These are phyloP conservation scores for Channa argus DNA, from an alignment of 2,113 vertebrate species.

Conservation along the genomic window DNA sequence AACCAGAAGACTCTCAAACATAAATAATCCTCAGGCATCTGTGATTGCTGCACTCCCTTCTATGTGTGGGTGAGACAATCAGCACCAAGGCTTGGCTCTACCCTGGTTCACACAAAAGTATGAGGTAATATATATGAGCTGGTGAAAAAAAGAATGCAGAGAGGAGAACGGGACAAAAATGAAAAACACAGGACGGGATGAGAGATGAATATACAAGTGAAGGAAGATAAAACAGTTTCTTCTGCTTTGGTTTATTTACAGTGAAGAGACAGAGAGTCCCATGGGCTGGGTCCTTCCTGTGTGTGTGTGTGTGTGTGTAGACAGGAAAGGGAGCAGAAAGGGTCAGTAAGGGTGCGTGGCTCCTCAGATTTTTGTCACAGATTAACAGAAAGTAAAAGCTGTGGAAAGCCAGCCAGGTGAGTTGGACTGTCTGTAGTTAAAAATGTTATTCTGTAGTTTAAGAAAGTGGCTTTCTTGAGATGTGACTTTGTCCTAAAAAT, in stretches of 20 bases:
- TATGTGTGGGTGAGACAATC: conserved; percentile 25
- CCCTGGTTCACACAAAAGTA: not conserved
- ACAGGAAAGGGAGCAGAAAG: conserved; percentile 52
- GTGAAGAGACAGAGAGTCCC: conserved; percentile 35
- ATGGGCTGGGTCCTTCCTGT: conserved; percentile 63
- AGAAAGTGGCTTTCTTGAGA: too few relatives aligned
- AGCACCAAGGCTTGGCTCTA: conserved; percentile 28
- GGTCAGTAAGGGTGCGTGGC: conserved; percentile 44
- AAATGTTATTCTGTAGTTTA: too few relatives aligned
- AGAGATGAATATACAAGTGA: not conserved
- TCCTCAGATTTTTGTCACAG: conserved; percentile 43
- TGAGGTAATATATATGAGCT: too few relatives aligned
- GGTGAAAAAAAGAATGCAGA: not conserved
- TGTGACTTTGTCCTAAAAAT: too few relatives aligned
- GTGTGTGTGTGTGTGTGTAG: conserved; percentile 38
- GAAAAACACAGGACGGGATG: not conserved
- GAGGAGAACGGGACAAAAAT: not conserved
- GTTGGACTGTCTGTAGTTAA: not conserved
- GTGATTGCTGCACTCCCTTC: conserved; percentile 31
- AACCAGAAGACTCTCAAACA: conserved; percentile 30
- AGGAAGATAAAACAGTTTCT: conserved; percentile 17
- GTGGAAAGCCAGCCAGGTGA: not conserved
- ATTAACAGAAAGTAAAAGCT: conserved; percentile 30
- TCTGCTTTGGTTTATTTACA: conserved; percentile 33
- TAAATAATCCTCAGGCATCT: conserved; percentile 58